Percentiles rank a stretch among this genome's conserved stretches.
phyloP scores from a whole-genome alignment of 1,140 invertebrate species.

The Atta texana region DNA sequence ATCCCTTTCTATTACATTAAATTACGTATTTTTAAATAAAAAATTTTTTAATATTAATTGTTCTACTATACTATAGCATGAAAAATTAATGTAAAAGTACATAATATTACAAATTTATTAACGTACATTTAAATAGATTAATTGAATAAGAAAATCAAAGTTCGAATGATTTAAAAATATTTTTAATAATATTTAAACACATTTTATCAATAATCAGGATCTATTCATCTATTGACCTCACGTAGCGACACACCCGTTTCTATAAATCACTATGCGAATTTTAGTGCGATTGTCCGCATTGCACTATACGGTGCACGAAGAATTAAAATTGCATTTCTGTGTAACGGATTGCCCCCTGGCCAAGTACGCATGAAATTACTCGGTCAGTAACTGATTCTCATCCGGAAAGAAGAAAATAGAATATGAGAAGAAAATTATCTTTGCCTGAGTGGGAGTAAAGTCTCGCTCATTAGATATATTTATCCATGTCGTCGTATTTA shows the following conservation, averaged over 20 bases:
- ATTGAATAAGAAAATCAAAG: background rate
- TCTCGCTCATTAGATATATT: constrained; percentile 16
- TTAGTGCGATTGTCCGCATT: constrained; percentile 26
- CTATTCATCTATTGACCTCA: constrained; percentile 65
- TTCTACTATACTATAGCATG: background rate
- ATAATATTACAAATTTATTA: background rate
- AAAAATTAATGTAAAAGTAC: background rate
- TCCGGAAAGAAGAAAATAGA: constrained; percentile 57
- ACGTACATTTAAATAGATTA: background rate
- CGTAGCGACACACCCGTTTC: constrained; percentile 55
- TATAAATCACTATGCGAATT: constrained; percentile 28
- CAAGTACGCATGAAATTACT: constrained; percentile 74
- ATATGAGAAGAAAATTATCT: constrained; percentile 46
- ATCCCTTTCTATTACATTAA: background rate
- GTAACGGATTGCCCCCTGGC: constrained; percentile 67
- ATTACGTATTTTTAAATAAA: background rate
- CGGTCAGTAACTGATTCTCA: constrained; percentile 69
- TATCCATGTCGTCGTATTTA: background rate
- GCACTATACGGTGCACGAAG: constrained; percentile 21
- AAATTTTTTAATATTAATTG: background rate
- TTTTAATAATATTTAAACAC: background rate
- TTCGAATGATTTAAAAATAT: background rate
- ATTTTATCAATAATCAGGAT: background rate
- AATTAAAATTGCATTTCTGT: constrained; percentile 72
- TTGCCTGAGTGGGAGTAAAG: background rate